Conservation (phyloP, 2,797 vertebrate species). For the Etheostoma nigrum region DNA sequence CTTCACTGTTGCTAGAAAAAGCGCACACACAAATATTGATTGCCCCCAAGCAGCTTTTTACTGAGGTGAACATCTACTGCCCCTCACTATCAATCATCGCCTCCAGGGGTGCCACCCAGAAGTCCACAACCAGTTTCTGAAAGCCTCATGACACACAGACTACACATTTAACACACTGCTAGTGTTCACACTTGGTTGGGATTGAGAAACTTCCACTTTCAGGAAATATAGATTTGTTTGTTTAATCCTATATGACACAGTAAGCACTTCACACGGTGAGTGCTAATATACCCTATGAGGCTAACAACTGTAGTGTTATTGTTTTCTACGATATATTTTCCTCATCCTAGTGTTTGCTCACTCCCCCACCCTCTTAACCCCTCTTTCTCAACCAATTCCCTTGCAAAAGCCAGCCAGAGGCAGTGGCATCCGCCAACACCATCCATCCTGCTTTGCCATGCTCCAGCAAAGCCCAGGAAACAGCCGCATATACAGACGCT, state of each 20-base stretch:
- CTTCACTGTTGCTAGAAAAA: slow-evolving; percentile 39
- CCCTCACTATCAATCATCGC: slow-evolving; percentile 72
- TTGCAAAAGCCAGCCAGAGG: slow-evolving; percentile 54
- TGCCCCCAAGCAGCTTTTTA: slow-evolving; percentile 62
- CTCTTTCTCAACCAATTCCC: slow-evolving; percentile 70
- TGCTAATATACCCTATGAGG: slow-evolving; percentile 1
- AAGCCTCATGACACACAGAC: slow-evolving; percentile 26
- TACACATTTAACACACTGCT: slow-evolving; percentile 28
- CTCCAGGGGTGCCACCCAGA: slow-evolving; percentile 61
- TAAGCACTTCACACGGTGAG: slow-evolving; percentile 10
- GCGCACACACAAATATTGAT: slow-evolving; percentile 47
- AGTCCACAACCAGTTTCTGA: slow-evolving; percentile 50
- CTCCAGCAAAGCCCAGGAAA: slow-evolving; percentile 81
- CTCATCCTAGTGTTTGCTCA: slow-evolving; percentile 50
- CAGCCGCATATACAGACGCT: slow-evolving; percentile 75
- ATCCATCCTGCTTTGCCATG: slow-evolving; percentile 64
- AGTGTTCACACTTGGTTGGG: slow-evolving; percentile 5
- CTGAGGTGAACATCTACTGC: slow-evolving; percentile 76
- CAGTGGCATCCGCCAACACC: slow-evolving; percentile 55
- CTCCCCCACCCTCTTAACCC: slow-evolving; percentile 66
- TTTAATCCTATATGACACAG: slow-evolving; percentile 1
- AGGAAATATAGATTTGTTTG: slow-evolving; percentile 18
- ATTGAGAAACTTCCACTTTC: slow-evolving; percentile 4
- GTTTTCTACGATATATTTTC: slow-evolving; percentile 53
- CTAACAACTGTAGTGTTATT: slow-evolving; percentile 30